Conservation (phyloP, 2,797 vertebrate genomes). For the Graptemys geographica region DNA sequence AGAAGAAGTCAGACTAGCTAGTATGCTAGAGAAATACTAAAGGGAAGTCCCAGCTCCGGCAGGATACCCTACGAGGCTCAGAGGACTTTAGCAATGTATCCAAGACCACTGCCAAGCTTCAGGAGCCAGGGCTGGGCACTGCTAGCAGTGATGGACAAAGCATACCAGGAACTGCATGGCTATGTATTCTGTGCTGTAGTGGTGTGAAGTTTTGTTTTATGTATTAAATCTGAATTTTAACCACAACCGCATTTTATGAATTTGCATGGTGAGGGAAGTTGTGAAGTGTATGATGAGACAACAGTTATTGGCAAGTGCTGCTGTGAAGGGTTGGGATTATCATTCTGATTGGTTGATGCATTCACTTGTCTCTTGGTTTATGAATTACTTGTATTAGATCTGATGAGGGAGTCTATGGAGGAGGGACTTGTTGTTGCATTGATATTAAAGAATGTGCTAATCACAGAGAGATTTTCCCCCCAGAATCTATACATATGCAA, state of each 20-base stretch:
- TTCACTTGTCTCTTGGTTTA: neutral
- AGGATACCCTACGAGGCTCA: neutral
- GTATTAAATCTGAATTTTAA: accelerated
- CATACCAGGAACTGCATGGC: neutral
- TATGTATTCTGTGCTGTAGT: neutral
- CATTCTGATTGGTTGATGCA: neutral
- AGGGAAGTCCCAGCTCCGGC: neutral
- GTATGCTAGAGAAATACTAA: neutral
- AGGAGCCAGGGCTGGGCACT: neutral
- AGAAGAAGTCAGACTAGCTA: neutral
- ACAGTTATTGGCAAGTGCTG: accelerated
- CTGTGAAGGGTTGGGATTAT: neutral
- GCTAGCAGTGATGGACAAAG: neutral
- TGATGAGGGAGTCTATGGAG: neutral
- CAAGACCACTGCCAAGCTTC: neutral
- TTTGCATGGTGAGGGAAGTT: accelerated
- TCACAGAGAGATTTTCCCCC: neutral
- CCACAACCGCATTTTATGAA: accelerated
- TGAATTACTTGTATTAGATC: neutral
- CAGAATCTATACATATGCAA: neutral
- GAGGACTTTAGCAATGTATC: neutral
- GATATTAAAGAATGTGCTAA: neutral
- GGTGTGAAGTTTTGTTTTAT: neutral
- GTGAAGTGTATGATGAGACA: accelerated
- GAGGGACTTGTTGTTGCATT: neutral